Evolutionary conservation across 2,797 vertebrate genomes (phyloP).

Genomic region (Muscicapa comitata): DNA sequence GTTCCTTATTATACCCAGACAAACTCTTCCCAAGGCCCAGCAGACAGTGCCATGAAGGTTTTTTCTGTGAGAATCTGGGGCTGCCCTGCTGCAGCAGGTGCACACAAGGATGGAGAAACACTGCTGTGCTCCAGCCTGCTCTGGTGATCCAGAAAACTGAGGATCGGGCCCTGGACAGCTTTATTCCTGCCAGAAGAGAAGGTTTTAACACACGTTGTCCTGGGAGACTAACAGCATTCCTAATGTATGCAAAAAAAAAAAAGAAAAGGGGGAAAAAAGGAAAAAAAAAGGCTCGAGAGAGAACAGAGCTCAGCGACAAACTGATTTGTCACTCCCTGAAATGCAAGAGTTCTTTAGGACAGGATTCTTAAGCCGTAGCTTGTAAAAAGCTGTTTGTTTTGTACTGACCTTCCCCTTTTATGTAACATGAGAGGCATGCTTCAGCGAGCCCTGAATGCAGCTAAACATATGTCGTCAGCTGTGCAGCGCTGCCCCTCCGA

Average conservation of each 20-base stretch:
- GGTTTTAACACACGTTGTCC: slow-evolving; percentile 62
- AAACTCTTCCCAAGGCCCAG: background rate
- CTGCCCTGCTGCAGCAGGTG: background rate
- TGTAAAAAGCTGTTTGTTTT: slow-evolving; percentile 76
- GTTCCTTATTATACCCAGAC: background rate
- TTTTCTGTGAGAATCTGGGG: fast-evolving
- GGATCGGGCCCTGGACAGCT: background rate
- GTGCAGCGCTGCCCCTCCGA: slow-evolving; percentile 63
- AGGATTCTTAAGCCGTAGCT: slow-evolving; percentile 60
- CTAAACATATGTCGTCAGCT: slow-evolving; percentile 77
- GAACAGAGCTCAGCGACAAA: slow-evolving; percentile 32
- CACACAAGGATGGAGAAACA: background rate
- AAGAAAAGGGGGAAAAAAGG: no score
- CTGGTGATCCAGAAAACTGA: background rate
- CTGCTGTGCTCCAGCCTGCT: background rate
- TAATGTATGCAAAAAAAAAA: slow-evolving; percentile 41
- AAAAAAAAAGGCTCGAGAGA: background rate
- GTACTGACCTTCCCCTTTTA: slow-evolving; percentile 73
- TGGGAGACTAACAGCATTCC: slow-evolving; percentile 65
- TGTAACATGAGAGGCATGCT: slow-evolving; percentile 71
- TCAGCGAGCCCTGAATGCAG: slow-evolving; percentile 57
- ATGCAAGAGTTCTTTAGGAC: slow-evolving; percentile 57
- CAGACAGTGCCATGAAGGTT: fast-evolving
- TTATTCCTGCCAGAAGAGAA: background rate
- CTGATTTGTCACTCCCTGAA: slow-evolving; percentile 36